phyloP scores from a whole-genome alignment of 2,888 invertebrate species.

The Choristoneura rosaceana region DNA sequence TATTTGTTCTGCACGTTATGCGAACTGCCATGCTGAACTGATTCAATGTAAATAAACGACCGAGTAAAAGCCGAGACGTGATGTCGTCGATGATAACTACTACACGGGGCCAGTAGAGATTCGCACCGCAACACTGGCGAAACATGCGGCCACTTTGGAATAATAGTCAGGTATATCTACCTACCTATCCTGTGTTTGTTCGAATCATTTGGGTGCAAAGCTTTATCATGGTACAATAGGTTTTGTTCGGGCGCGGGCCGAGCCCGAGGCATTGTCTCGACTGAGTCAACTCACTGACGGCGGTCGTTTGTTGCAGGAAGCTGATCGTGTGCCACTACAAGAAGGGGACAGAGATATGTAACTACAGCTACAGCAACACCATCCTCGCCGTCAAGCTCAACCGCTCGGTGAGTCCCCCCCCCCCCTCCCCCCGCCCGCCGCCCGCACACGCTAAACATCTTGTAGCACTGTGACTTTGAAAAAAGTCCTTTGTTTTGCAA shows the following conservation, averaged over 20 bases:
- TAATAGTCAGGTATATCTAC: background rate
- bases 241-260: background rate
- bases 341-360: constrained; percentile 98
- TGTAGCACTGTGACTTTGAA: background rate
- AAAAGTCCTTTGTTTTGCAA: constrained; percentile 1
- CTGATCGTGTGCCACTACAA: constrained; percentile 98
- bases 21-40: background rate
- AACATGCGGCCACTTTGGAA: background rate
- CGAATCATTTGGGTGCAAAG: constrained; percentile 14
- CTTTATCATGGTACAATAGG: background rate
- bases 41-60: background rate
- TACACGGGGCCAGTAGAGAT: background rate
- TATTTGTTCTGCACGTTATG: constrained; percentile 13
- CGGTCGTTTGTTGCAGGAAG: constrained; percentile 76
- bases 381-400: constrained; percentile 98
- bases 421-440: background rate
- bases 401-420: constrained; percentile 89
- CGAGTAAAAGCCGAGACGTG: background rate
- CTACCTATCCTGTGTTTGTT: background rate
- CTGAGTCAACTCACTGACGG: too few relatives aligned
- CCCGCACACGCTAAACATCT: too few relatives aligned
- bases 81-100: background rate
- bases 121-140: background rate
- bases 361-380: constrained; percentile 97
- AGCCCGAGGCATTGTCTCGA: background rate